Evolutionary conservation across 2,888 invertebrate species (phyloP).

Genomic region (Yponomeuta malinellus): DNA sequence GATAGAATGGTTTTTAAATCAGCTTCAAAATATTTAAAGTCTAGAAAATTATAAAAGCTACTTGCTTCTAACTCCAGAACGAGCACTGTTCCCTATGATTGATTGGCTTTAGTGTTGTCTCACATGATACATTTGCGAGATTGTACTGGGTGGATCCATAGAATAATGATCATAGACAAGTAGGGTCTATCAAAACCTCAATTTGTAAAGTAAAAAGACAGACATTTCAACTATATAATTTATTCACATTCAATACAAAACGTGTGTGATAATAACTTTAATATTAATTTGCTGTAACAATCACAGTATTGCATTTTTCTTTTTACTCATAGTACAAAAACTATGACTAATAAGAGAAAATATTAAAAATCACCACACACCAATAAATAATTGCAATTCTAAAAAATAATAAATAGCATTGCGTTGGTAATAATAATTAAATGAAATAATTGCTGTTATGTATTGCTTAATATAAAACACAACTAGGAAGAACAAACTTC

Average conservation of each 20-base stretch:
- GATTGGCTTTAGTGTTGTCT: too few species aligned
- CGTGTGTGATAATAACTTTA: constrained; percentile 65
- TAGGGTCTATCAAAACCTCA: not conserved
- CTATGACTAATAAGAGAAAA: constrained; percentile 45
- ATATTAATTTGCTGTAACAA: constrained; percentile 50
- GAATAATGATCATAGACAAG: too few species aligned
- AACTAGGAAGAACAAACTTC: constrained; percentile 31
- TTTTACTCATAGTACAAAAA: constrained; percentile 31
- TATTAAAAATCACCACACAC: constrained; percentile 66
- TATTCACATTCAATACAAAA: constrained; percentile 76
- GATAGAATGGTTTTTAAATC: too few species aligned
- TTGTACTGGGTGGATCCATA: too few species aligned
- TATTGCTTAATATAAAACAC: constrained; percentile 35
- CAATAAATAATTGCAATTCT: constrained; percentile 67
- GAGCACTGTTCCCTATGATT: too few species aligned
- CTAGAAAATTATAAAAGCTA: too few species aligned
- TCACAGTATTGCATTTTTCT: constrained; percentile 37
- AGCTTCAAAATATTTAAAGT: too few species aligned
- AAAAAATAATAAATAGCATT: constrained; percentile 58
- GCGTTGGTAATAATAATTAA: constrained; percentile 34
- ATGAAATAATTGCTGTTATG: constrained; percentile 23
- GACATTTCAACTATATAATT: constrained; percentile 68
- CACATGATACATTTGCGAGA: too few species aligned
- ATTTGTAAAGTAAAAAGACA: not conserved
- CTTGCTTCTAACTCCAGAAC: too few species aligned